phyloP scores from a whole-genome alignment of 2,113 vertebrate species.

The Numenius arquata region DNA sequence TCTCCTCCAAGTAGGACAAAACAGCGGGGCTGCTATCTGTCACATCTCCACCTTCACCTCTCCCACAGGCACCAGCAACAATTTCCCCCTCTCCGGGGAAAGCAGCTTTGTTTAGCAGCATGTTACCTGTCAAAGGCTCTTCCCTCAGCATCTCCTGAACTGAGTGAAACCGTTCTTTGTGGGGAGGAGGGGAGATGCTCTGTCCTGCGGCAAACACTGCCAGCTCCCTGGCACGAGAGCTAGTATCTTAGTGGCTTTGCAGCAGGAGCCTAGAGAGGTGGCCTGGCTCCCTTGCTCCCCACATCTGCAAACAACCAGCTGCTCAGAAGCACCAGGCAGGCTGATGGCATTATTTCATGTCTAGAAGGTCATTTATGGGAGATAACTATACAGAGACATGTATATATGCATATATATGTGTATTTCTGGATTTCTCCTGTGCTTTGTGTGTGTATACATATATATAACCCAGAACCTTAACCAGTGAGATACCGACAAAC shows the following conservation, averaged over 20 bases:
- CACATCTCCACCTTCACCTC: neutral
- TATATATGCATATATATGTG: neutral
- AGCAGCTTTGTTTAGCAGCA: neutral
- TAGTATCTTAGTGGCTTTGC: neutral
- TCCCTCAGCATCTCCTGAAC: neutral
- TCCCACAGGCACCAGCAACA: neutral
- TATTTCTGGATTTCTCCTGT: neutral
- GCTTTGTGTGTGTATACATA: neutral
- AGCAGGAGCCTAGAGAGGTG: fast-evolving
- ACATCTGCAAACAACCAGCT: neutral
- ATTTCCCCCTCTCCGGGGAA: neutral
- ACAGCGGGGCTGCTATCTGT: neutral
- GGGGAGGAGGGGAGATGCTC: neutral
- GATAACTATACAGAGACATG: neutral
- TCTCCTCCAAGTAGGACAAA: neutral
- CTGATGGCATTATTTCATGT: neutral
- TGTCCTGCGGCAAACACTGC: neutral
- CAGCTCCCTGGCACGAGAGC: neutral
- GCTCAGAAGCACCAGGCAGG: neutral
- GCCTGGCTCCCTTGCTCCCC: neutral
- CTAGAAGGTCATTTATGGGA: neutral
- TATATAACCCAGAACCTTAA: neutral
- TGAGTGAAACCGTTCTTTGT: neutral
- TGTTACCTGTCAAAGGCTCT: neutral
- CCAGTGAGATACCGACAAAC: neutral